phyloP scores from a whole-genome alignment of 2,797 vertebrate species.

The Zalophus californianus region DNA sequence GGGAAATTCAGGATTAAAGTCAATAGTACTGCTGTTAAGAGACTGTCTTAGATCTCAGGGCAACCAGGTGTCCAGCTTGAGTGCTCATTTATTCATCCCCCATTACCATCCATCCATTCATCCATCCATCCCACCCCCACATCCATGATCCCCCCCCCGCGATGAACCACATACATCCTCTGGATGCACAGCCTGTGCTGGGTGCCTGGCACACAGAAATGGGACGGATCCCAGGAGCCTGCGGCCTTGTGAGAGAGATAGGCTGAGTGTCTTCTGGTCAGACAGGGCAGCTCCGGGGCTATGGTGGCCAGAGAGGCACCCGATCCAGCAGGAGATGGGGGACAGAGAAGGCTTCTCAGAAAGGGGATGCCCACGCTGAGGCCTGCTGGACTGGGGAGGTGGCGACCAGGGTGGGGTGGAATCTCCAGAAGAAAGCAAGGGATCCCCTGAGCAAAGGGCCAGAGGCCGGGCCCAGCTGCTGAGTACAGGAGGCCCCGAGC shows the following conservation, averaged over 20 bases:
- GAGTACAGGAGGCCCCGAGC: fast-evolving
- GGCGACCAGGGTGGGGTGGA: not conserved
- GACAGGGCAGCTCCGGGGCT: not conserved
- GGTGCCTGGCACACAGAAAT: not conserved
- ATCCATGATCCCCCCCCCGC: no score
- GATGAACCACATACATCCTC: not conserved
- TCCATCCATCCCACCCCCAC: no score
- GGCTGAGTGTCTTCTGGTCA: not conserved
- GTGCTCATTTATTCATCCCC: not conserved
- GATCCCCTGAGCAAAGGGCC: fast-evolving
- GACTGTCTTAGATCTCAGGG: not conserved
- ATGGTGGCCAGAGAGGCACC: fast-evolving
- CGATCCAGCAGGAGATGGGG: not conserved
- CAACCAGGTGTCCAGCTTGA: no score
- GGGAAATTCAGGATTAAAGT: no score
- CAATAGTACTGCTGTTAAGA: not conserved
- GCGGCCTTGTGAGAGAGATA: no score
- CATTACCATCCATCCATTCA: not conserved
- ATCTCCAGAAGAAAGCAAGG: not conserved
- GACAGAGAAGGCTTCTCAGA: not conserved
- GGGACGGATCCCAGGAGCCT: not conserved
- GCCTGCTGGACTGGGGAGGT: not conserved
- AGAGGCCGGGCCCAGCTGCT: not conserved
- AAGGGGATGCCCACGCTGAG: not conserved
- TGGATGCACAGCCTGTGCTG: not conserved